phyloP scores from a whole-genome alignment of 64 coral and sea anemone species.

The Pachyseris speciosa region DNA sequence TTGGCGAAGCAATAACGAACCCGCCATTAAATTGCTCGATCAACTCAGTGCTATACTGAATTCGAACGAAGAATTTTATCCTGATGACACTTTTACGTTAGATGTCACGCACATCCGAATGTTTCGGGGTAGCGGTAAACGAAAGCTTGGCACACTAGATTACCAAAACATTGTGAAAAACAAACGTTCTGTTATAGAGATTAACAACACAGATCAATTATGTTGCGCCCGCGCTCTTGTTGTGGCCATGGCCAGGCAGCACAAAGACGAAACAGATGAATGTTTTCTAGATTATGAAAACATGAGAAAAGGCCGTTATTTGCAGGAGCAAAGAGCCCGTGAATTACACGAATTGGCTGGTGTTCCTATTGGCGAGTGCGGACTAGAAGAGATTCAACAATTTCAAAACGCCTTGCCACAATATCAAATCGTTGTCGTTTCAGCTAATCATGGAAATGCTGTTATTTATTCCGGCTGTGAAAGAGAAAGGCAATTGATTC shows the following conservation, averaged over 20 bases:
- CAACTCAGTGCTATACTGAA: neutral
- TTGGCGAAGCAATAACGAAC: neutral
- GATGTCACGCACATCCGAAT: neutral
- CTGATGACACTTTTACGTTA: neutral
- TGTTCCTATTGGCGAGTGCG: neutral
- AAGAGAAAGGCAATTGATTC: neutral
- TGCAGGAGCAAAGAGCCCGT: neutral
- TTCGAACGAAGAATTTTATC: neutral
- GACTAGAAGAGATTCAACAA: neutral
- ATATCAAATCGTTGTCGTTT: slow-evolving; percentile 11
- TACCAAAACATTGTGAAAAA: neutral
- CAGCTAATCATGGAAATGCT: neutral
- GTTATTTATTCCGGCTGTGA: neutral
- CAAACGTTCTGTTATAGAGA: neutral
- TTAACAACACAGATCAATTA: neutral
- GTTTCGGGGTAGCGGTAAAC: neutral
- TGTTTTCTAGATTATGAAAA: neutral
- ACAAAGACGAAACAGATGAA: neutral
- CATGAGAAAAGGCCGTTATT: neutral
- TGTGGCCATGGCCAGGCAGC: neutral
- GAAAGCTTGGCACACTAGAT: neutral
- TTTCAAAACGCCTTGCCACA: neutral
- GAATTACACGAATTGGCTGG: neutral
- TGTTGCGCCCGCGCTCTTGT: neutral
- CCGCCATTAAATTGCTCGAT: neutral